Conservation (phyloP, 1,140 invertebrate genomes). For the Hestina assimilis region DNA sequence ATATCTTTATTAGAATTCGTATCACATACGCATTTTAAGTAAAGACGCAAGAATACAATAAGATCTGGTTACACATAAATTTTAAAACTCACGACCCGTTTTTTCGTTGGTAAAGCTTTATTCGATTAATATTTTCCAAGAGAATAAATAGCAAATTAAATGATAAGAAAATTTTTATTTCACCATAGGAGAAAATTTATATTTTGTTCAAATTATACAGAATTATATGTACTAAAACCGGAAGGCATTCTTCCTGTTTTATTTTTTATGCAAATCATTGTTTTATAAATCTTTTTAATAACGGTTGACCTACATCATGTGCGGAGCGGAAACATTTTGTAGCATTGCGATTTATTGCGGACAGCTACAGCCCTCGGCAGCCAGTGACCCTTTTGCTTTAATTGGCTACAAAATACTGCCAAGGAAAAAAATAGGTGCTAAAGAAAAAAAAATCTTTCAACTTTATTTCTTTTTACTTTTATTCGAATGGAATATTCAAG, state of each 20-base stretch:
- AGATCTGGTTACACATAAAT: no score
- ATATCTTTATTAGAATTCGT: no score
- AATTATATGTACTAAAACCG: neutral
- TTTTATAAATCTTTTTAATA: slow-evolving; percentile 37
- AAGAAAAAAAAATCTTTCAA: no score
- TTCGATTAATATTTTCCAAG: no score
- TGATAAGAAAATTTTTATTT: no score
- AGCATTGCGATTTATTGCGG: slow-evolving; percentile 76
- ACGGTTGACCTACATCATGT: slow-evolving; percentile 34
- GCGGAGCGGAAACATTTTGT: slow-evolving; percentile 64
- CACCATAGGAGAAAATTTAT: neutral
- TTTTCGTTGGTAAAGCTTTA: neutral
- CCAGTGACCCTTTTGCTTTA: slow-evolving; percentile 67
- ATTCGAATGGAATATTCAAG: no score
- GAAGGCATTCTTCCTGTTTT: slow-evolving; percentile 11
- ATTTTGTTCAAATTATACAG: neutral
- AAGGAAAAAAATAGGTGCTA: slow-evolving; percentile 56
- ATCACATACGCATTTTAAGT: no score
- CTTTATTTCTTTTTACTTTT: no score
- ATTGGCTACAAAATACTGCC: slow-evolving; percentile 72
- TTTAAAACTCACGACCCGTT: no score
- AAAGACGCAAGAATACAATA: no score
- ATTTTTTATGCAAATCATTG: slow-evolving; percentile 34
- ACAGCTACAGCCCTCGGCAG: slow-evolving; percentile 41
- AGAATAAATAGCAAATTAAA: no score